Conservation (phyloP, 2,888 invertebrate genomes). For the Chymomyza caudatula region DNA sequence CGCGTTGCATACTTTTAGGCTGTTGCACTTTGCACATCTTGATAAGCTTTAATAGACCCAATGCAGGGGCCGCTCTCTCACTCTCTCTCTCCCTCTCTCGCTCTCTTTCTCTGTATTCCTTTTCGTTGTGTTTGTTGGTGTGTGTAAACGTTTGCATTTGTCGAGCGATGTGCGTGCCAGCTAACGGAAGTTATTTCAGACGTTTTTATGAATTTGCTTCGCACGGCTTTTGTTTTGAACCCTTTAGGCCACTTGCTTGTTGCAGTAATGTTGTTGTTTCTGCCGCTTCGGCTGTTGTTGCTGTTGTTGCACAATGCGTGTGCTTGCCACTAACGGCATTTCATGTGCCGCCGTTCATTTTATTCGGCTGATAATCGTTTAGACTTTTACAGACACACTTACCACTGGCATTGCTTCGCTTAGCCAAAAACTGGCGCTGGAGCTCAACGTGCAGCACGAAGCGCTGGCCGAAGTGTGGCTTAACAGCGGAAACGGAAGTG, state of each 20-base stretch:
- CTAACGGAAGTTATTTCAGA: conserved; percentile 65
- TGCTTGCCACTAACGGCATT: conserved; percentile 42
- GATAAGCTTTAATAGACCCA: conserved; percentile 56
- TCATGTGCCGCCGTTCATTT: conserved; percentile 53
- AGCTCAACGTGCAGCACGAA: conserved; percentile 1
- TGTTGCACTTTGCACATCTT: conserved; percentile 64
- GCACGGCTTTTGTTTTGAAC: conserved; percentile 42
- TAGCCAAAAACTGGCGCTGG: conserved; percentile 9
- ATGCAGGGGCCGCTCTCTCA: no score
- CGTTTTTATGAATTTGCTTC: conserved; percentile 64
- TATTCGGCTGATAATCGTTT: conserved; percentile 63
- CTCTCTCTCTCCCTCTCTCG: no score
- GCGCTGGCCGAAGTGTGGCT: conserved; percentile 55
- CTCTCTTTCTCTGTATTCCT: background rate
- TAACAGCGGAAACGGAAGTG: conserved; percentile 66
- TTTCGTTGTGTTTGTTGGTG: conserved; percentile 19
- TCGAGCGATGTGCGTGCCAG: conserved; percentile 47
- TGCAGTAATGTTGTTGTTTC: conserved; percentile 9
- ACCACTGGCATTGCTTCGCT: conserved; percentile 29
- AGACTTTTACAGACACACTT: conserved; percentile 61
- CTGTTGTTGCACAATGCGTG: conserved; percentile 26
- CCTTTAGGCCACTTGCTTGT: conserved; percentile 36
- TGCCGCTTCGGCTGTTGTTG: conserved; percentile 5
- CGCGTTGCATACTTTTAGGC: conserved; percentile 58
- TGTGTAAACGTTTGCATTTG: conserved; percentile 16